These are phyloP conservation scores for Callipepla squamata DNA, from an alignment of 2,113 vertebrate species.

Conservation along the genomic window DNA sequence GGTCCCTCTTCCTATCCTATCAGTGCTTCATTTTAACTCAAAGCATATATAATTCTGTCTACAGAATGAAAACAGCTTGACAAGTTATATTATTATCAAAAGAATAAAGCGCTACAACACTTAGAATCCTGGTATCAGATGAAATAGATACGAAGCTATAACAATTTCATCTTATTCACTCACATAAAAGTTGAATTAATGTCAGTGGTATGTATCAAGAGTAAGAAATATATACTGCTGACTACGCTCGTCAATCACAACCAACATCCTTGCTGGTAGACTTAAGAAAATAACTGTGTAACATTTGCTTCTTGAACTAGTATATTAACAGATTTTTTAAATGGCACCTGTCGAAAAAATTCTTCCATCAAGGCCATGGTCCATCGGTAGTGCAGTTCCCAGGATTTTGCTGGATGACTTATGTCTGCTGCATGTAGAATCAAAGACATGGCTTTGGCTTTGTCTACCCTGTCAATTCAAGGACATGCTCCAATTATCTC, in stretches of 20 bases:
- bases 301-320: background rate
- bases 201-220: conserved; percentile 11
- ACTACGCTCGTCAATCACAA: conserved; percentile 27
- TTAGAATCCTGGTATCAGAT: conserved; percentile 28
- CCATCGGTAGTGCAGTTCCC: conserved; percentile 92
- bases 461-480: conserved; percentile 89
- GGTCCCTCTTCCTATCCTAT: background rate
- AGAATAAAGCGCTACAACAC: background rate
- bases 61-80: conserved; percentile 56
- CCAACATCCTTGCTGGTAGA: background rate
- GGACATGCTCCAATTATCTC: conserved; percentile 60
- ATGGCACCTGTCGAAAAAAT: conserved; percentile 92
- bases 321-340: conserved; percentile 46
- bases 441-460: conserved; percentile 94
- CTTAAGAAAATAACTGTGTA: background rate
- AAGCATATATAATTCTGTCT: conserved; percentile 50
- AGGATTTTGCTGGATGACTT: conserved; percentile 94
- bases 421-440: conserved; percentile 96
- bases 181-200: conserved; percentile 24
- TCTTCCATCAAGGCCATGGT: conserved; percentile 94
- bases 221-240: conserved; percentile 5
- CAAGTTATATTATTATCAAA: conserved; percentile 47
- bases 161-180: conserved; percentile 18
- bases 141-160: conserved; percentile 40
- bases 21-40: conserved; percentile 9